A percentile compares a stretch with the other conserved stretches of the same genome.
Conservation (phyloP, 2,797 vertebrate species). For the Spinibarbus caldwelli region DNA sequence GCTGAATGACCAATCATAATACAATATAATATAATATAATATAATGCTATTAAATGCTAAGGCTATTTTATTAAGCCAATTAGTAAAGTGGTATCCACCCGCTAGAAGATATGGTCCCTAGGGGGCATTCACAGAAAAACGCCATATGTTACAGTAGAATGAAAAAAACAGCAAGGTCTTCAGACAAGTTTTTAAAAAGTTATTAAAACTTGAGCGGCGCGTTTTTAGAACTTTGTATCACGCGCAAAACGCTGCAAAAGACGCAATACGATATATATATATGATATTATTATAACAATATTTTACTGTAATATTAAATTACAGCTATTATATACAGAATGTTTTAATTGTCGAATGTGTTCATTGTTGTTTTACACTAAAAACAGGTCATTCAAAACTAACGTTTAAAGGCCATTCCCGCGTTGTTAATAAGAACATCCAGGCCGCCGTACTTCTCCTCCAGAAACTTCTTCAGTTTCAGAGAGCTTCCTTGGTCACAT, state of each 20-base stretch:
- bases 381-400: neutral
- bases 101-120: neutral
- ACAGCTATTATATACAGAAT: neutral
- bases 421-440: conserved; percentile 69
- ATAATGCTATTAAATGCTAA: too few species aligned
- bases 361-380: neutral
- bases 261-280: neutral
- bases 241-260: neutral
- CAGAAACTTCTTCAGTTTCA: conserved; percentile 56
- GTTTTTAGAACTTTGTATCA: neutral
- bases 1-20: too few species aligned
- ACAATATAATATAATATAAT: too few species aligned
- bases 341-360: neutral
- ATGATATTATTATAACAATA: too few species aligned
- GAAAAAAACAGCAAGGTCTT: neutral
- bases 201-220: neutral
- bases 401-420: conserved; percentile 69
- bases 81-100: neutral
- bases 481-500: conserved; percentile 58
- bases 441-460: conserved; percentile 65
- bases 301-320: neutral
- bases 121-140: neutral
- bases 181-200: neutral
- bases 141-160: neutral
- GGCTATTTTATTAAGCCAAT: too few species aligned